Evolutionary conservation across 2,888 invertebrate genomes (phyloP), one percentile per base, ranked within the genome.

Genomic region (Pterobdella sp.): DNA sequence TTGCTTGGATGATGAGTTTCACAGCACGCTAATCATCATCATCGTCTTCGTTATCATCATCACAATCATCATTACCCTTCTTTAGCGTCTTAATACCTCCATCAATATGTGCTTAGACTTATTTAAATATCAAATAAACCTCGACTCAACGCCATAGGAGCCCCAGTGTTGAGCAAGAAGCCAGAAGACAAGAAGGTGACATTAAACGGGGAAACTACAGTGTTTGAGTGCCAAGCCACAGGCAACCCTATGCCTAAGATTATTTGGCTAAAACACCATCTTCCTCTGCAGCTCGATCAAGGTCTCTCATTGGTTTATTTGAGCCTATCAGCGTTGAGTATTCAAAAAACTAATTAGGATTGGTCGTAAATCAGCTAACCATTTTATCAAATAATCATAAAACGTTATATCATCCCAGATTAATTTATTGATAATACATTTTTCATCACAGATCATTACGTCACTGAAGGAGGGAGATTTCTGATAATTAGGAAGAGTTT

Each of bases 201-300:
- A 0, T 88, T 87, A 49, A 88, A 89, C 73, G 94, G 94, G 0
- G 89, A 90, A 74, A 90, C 91, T 29, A 90, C 91, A 73, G 93
- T 94, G 3, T 84, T 95, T 73, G 91, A 93, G 82, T 95, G 95
- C 82, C 88, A 90, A 88, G 90, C 91, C 64, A 88, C 89, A 76
- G 93, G 93, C 1, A 90, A 90, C 71, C 93, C 93, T 1, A 90
- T 89, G 82, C 94, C 91, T 34, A 88, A 79, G 66, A 76, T 91
- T 72, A 88, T 87, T 60, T 95, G 95, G 95, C 87, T 88, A 72
- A 94, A 94, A 85, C 91, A 94, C 84, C 90, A 90, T 66, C 87
- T 87, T 76, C 87, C 89, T 0, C 86, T 93, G 69, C 86, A 87
- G 34, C 7, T 18, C 42, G 42, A 42, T 18, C 42, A 42, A 42